These are phyloP conservation scores for Chrysolina oricalcia DNA, from an alignment of 2,888 invertebrate species.

Conservation along the genomic window DNA sequence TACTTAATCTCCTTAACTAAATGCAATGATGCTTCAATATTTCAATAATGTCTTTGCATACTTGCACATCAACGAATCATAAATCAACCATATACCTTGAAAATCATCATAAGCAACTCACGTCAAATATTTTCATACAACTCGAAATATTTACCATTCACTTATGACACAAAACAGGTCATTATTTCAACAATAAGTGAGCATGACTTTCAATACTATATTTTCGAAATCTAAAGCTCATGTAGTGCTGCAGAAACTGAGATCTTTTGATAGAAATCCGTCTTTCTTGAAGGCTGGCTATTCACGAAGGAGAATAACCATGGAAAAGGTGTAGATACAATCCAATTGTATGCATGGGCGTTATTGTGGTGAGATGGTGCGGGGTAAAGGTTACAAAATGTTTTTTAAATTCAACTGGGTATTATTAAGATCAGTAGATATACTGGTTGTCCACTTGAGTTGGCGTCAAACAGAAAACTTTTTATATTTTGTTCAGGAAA, in stretches of 20 bases:
- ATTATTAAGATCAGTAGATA: too few relatives aligned
- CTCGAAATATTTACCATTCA: constrained; percentile 4
- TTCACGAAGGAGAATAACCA: neutral
- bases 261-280: constrained; percentile 5
- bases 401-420: too few relatives aligned
- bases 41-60: neutral
- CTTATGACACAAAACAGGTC: constrained; percentile 9
- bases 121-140: neutral
- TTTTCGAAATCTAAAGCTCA: neutral
- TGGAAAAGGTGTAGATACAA: neutral
- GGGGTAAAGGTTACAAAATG: too few relatives aligned
- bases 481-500: too few relatives aligned
- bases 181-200: constrained; percentile 4
- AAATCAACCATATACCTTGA: neutral
- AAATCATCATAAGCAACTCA: neutral
- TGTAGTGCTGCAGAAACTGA: neutral
- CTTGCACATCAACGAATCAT: neutral
- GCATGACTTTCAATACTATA: constrained; percentile 9
- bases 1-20: too few relatives aligned
- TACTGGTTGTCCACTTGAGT: too few relatives aligned
- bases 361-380: neutral
- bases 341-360: neutral
- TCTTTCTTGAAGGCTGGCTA: neutral
- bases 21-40: neutral
- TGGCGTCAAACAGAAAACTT: too few relatives aligned